Evolutionary conservation across 2,113 vertebrate species (phyloP), one percentile per base, ranked within the genome.

Genomic region (Calyptommatus sinebrachiatus): DNA sequence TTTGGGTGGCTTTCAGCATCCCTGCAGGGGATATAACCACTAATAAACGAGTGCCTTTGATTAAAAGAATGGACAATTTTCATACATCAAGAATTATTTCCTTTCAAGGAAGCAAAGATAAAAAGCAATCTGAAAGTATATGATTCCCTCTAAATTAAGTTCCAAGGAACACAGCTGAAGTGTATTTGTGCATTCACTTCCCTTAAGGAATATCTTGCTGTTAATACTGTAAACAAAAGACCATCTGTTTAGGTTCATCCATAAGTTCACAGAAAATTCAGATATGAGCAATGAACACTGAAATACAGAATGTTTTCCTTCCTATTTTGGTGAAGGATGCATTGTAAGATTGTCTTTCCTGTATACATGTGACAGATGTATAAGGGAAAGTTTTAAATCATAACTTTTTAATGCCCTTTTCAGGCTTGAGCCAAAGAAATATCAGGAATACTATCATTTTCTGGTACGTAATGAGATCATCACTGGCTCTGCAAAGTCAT

Each of bases 21-120:
- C 68, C 65, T 72, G 4, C n/a, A 29, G 63, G 60, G 46, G 82
- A 62, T 28, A 79, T 80, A 76, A 86, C 87, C 61, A 84, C 86
- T 83, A 82, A 83, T 73, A 87, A 89, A 83, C 10, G 5, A 83
- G 79, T 62, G n/a, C 31, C 67, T 83, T 75, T 82, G 26, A 71
- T 61, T 24, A 69, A 65, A 76, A 53, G 46, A 35, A 62, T 66
- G 65, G 73, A 35, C 41, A 45, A 35, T 31, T 83, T 86, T 88
- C 71, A 85, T 46, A 65, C 26, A 71, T 0, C 61, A 63, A 85
- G 73, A 61, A 66, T 75, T 77, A 73, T 78, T 86, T 73, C 74
- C 81, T 65, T 66, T 29, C 79, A 73, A 84, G 71, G 61, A 86
- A 83, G 78, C 11, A 73, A 16, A 53, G 76, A 28, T 75, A 57